Evolutionary conservation across 2,797 vertebrate genomes (phyloP).

Genomic region (Odontamblyopus rebecca): DNA sequence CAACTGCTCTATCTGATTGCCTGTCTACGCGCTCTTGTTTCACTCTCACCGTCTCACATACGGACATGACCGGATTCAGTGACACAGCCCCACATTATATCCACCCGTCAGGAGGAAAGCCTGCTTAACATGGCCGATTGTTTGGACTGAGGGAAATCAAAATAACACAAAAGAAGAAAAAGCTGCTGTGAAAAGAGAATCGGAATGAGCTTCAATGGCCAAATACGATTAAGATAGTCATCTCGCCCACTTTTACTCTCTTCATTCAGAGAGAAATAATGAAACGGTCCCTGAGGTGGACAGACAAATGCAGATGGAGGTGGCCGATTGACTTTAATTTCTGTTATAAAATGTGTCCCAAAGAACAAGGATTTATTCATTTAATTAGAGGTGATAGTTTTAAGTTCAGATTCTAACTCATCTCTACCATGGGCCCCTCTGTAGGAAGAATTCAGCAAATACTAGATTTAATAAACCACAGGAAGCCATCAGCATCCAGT

Average conservation of each 20-base stretch:
- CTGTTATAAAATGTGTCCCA: constrained; percentile 2
- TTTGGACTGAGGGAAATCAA: constrained; percentile 15
- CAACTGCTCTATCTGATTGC: constrained; percentile 64
- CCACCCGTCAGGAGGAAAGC: constrained; percentile 38
- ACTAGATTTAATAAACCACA: neutral
- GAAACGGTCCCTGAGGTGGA: constrained; percentile 68
- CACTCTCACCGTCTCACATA: constrained; percentile 38
- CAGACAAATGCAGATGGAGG: constrained; percentile 48
- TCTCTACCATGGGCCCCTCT: neutral
- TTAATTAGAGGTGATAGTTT: constrained; percentile 1
- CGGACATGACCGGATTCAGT: constrained; percentile 26
- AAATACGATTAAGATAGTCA: constrained; percentile 78
- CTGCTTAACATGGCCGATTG: constrained; percentile 35
- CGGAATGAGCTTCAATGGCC: constrained; percentile 58
- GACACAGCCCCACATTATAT: constrained; percentile 32
- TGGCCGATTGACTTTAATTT: constrained; percentile 21
- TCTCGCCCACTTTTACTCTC: constrained; percentile 71
- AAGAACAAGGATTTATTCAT: constrained; percentile 11
- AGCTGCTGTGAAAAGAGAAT: constrained; percentile 22
- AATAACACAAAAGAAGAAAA: constrained; percentile 23
- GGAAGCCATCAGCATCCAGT: neutral
- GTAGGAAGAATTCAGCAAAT: neutral
- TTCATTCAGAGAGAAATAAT: constrained; percentile 72
- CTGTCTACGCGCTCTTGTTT: constrained; percentile 58
- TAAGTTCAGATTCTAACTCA: neutral